phyloP scores from a whole-genome alignment of 1,140 invertebrate species.

The Drosophila takahashii region DNA sequence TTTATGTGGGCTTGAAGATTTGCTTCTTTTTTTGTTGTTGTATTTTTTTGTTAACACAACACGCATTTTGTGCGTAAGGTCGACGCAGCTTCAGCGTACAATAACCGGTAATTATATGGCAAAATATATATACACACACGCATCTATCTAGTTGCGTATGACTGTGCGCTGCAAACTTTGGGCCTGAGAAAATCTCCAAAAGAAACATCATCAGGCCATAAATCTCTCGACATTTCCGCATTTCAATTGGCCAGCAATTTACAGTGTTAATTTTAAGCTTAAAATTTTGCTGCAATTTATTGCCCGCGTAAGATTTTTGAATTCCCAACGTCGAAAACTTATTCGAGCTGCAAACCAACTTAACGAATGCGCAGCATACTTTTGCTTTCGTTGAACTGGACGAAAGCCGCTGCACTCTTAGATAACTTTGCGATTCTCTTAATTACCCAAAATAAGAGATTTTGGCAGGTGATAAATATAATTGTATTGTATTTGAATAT shows the following conservation, averaged over 20 bases:
- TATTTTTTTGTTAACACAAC: constrained; percentile 43
- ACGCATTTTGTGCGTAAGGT: constrained; percentile 81
- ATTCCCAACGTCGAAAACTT: constrained; percentile 42
- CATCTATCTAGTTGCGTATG: constrained; percentile 3
- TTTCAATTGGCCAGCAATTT: constrained; percentile 56
- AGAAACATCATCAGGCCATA: constrained; percentile 47
- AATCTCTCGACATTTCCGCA: constrained; percentile 72
- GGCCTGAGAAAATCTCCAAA: constrained; percentile 63
- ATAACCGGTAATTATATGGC: constrained; percentile 80
- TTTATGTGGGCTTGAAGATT: constrained; percentile 31
- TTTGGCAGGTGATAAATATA: background rate
- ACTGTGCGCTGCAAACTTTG: constrained; percentile 54
- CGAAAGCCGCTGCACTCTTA: constrained; percentile 49
- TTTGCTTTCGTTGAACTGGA: constrained; percentile 59
- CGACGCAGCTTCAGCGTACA: constrained; percentile 70
- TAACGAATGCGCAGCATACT: constrained; percentile 53
- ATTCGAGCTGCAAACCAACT: constrained; percentile 65
- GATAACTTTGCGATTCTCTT: constrained; percentile 6
- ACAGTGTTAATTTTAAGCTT: constrained; percentile 2
- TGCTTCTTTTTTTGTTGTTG: constrained; percentile 4
- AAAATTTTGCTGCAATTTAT: background rate
- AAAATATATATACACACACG: constrained; percentile 29
- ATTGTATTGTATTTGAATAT: background rate
- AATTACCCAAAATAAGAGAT: constrained; percentile 15
- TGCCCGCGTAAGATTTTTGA: constrained; percentile 16